Evolutionary conservation across 2,797 vertebrate species (phyloP).

Genomic region (Halcyon leucocephala): DNA sequence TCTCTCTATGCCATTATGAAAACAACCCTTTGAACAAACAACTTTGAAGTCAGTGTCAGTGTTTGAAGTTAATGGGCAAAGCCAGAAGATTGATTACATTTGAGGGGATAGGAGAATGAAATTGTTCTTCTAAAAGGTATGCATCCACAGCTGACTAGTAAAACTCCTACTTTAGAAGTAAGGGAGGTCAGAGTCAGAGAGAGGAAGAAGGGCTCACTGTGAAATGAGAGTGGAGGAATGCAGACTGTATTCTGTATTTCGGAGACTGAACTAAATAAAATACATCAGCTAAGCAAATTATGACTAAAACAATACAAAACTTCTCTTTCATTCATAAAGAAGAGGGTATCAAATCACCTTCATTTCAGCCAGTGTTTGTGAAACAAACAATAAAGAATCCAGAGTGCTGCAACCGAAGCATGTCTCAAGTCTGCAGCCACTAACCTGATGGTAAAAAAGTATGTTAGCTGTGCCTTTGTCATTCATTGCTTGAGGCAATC

Average conservation of each 20-base stretch:
- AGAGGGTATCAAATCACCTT: background rate
- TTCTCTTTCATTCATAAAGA: background rate
- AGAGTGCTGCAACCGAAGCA: background rate
- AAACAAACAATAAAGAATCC: background rate
- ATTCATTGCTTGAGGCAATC: background rate
- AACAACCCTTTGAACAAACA: background rate
- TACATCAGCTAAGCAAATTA: background rate
- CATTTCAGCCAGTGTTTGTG: background rate
- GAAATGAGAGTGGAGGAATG: background rate
- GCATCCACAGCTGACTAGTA: background rate
- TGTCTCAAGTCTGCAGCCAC: background rate
- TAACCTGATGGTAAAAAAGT: background rate
- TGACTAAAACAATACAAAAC: background rate
- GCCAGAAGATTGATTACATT: background rate
- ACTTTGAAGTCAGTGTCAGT: background rate
- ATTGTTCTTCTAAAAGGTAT: background rate
- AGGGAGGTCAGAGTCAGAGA: background rate
- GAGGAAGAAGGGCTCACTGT: background rate
- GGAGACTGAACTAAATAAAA: background rate
- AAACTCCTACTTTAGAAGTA: background rate
- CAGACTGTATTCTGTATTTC: background rate
- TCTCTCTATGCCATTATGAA: background rate
- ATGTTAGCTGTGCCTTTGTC: accelerated
- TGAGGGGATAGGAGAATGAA: background rate
- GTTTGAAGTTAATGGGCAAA: background rate